Conservation (phyloP, 1,140 invertebrate species). For the Eueides isabella region DNA sequence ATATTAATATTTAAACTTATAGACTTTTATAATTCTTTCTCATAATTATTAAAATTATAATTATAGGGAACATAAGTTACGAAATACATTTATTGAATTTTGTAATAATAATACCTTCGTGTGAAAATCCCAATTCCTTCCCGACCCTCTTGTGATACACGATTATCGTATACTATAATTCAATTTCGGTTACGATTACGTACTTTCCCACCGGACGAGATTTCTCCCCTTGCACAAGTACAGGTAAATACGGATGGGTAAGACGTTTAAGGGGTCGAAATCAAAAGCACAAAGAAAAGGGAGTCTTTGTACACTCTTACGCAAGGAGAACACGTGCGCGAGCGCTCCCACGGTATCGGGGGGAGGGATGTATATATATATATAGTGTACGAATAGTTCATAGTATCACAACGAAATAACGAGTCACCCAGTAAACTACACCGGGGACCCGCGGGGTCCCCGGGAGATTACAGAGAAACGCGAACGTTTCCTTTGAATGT, state of each 20-base stretch:
- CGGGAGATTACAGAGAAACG: slow-evolving; percentile 43
- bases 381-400: slow-evolving; percentile 50
- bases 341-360: slow-evolving; percentile 66
- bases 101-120: slow-evolving; percentile 62
- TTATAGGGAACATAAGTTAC: neutral
- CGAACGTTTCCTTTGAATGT: slow-evolving; percentile 45
- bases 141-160: slow-evolving; percentile 61
- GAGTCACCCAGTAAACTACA: slow-evolving; percentile 55
- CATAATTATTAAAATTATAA: too few species aligned
- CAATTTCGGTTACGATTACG: slow-evolving; percentile 71
- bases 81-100: neutral
- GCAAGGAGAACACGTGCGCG: slow-evolving; percentile 75
- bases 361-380: slow-evolving; percentile 67
- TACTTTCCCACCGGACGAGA: slow-evolving; percentile 72
- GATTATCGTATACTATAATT: slow-evolving; percentile 68
- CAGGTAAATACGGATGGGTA: slow-evolving; percentile 74
- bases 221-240: slow-evolving; percentile 68
- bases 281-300: slow-evolving; percentile 72
- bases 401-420: slow-evolving; percentile 63
- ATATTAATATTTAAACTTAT: neutral
- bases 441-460: slow-evolving; percentile 65
- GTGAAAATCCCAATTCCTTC: slow-evolving; percentile 61
- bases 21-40: too few species aligned
- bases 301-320: slow-evolving; percentile 70
- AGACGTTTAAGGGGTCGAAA: slow-evolving; percentile 74